Percentiles rank a stretch among this genome's conserved stretches.
Conservation (phyloP, 35 echinoderm and acorn worm species). For the Ptychodera flava region DNA sequence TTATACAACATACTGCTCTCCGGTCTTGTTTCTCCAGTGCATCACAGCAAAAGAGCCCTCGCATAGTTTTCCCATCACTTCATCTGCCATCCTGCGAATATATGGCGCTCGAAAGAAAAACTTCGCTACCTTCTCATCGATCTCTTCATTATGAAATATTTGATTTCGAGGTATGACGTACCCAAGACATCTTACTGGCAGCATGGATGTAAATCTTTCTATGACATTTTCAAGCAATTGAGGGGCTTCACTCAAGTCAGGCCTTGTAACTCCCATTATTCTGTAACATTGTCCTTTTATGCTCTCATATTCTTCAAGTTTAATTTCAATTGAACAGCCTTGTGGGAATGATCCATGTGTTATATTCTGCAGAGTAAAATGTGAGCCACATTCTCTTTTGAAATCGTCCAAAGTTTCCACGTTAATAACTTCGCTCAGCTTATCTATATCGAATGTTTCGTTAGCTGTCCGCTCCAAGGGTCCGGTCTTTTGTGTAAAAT, state of each 20-base stretch:
- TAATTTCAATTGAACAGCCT: not conserved
- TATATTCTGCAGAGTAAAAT: not conserved
- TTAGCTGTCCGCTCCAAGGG: not conserved
- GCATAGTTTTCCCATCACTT: not conserved
- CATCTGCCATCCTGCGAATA: not conserved
- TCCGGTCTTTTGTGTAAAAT: not conserved
- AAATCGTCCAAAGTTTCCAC: not conserved
- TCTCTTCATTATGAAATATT: not conserved
- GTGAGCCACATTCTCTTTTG: not conserved
- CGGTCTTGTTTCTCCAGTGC: not conserved
- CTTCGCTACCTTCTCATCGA: not conserved
- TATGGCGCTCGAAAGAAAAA: not conserved
- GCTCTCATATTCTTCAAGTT: not conserved
- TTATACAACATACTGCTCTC: not conserved
- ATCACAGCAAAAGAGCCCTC: not conserved
- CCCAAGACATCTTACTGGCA: not conserved
- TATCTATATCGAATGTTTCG: not conserved
- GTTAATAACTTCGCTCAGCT: not conserved
- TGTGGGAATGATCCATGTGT: not conserved
- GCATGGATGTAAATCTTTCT: too few relatives aligned
- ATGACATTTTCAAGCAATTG: not conserved
- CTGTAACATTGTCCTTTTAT: not conserved
- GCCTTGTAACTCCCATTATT: not conserved
- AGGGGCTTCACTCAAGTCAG: not conserved
- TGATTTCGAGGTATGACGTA: not conserved